Evolutionary conservation across 2,797 vertebrate species (phyloP), one percentile per base, ranked within the genome.

Genomic region (Peromyscus melanophrys): DNA sequence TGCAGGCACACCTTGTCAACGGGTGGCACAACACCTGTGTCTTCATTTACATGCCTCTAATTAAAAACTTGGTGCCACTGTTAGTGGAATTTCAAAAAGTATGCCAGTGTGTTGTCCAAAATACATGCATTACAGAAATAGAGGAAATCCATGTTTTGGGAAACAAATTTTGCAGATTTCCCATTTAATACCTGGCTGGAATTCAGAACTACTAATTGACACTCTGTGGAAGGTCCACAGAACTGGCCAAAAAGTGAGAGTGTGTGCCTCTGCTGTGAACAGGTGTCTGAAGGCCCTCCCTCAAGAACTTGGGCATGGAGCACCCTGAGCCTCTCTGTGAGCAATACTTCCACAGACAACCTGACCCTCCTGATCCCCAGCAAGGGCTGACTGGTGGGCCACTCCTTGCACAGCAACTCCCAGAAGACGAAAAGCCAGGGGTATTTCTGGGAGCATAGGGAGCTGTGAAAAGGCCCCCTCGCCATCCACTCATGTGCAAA

Each of bases 401-500:
- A 76, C 5, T 34, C 31, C 19, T 73, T 17, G 0, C 37, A 88
- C 5, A 67, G 82, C 16, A 81, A 55, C 27, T 92, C 89, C 27
- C 16, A 43, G 65, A 92, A 92, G 25, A 88, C 12, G 14, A 63
- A 9, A 27, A 25, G 37, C 4, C 0, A 49, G 27, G 37, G 73
- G 67, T 25, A 81, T 37, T 57, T 43, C 55, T 34, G 23, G 21
- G 59, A 94, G 23, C 21, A 61, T 63, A 80, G 40, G 29, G 19
- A 94, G 27, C 40, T 91, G 49, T 55, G 52, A 34, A 83, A 89
- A 94, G 25, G 75, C 19, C 6, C 19, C 29, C 82, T 93, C 90
- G 43, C 25, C 61, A 82, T 17, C 76, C 17, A 61, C 40, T n/a
- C 59, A 2, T 73, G n/a, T 65, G 57, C 17, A 92, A 29, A 59